Evolutionary conservation across 2,113 vertebrate genomes (phyloP), one percentile per base, ranked within the genome.

Genomic region (Mohoua ochrocephala): DNA sequence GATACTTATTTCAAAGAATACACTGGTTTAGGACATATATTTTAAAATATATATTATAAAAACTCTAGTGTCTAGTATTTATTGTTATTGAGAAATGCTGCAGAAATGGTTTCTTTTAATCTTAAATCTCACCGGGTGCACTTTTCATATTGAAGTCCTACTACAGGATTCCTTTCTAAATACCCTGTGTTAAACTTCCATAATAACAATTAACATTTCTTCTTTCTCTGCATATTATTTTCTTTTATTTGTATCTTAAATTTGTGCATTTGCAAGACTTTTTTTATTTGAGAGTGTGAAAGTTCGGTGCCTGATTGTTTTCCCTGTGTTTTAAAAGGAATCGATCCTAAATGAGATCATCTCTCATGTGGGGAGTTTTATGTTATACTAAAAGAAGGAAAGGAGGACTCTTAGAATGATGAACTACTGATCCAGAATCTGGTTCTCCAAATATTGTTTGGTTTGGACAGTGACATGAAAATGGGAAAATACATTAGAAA

Each of bases 281-380:
- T 68, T 20, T 3, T 68, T 57, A 22, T 49, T 24, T 67, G 50
- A 52, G 6, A 31, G 16, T 12, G 27, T 31, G 19, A 26, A 65
- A 42, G 6, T 35, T 70, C 13, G 49, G 7, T 31, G 21, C 42
- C 30, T 4, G 1, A 13, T 35, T 61, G 23, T 53, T 85, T 68
- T 39, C 18, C 13, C 23, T 10, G 1, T 44, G 10, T 67, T 91
- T 81, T 74, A 54, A 47, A 53, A 70, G 9, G 13, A 10, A 26
- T 19, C 2, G 27, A 19, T 35, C 35, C 23, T 61, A 22, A 81
- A 54, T 31, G 24, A 63, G 17, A 26, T 33, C 2, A 5, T 30
- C 13, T 26, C 17, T 52, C 13, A 7, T 3, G 0, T 17, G 8
- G 3, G 44, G 0, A 1, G 33, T 21, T 80, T 4, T 30, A 3